Conservation (phyloP, 2,113 vertebrate species). For the Sminthopsis crassicaudata region DNA sequence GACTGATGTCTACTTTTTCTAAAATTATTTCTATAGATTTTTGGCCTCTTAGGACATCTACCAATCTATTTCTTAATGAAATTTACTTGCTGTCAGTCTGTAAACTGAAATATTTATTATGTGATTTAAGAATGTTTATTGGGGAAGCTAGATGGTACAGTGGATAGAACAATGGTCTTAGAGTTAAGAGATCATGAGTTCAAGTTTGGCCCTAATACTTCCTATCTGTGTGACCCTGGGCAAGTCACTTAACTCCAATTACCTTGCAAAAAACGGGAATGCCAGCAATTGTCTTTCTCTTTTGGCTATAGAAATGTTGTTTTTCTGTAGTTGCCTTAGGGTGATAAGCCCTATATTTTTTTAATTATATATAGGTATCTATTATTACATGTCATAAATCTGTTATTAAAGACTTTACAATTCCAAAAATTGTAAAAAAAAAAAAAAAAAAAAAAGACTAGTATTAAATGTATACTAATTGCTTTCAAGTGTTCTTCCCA, state of each 20-base stretch:
- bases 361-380: not conserved
- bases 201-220: no score
- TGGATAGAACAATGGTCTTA: no score
- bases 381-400: no score
- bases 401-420: no score
- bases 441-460: no score
- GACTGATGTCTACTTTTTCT: not conserved
- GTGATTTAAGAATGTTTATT: not conserved
- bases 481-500: no score
- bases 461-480: no score
- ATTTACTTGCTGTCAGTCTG: not conserved
- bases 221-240: no score
- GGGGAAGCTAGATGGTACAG: no score
- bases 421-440: no score
- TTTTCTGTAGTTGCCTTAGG: not conserved
- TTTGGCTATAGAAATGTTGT: not conserved
- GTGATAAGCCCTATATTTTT: not conserved
- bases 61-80: not conserved
- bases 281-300: not conserved
- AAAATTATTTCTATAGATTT: not conserved
- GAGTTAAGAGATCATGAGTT: no score
- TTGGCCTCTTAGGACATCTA: not conserved
- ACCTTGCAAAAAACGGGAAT: not conserved
- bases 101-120: not conserved
- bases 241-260: no score